Percentiles rank a stretch among this genome's conserved stretches.
phyloP scores from a whole-genome alignment of 2,797 vertebrate species.

The Gallinago nigripennis region DNA sequence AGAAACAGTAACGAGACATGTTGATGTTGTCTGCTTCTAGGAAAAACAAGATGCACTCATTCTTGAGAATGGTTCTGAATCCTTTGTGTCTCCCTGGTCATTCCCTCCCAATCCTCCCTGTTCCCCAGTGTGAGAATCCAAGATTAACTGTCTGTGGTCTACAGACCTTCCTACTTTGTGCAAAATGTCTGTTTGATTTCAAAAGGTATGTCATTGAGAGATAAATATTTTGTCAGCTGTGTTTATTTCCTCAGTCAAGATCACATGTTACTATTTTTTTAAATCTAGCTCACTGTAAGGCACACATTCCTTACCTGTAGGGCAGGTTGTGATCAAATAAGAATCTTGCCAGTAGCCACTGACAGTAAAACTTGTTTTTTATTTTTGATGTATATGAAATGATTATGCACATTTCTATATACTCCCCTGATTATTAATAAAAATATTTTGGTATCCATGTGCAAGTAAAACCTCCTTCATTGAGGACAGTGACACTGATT shows the following conservation, averaged over 20 bases:
- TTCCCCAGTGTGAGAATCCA: background rate
- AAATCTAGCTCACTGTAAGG: background rate
- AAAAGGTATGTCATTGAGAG: background rate
- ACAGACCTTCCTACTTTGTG: background rate
- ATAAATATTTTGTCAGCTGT: slow-evolving; percentile 17
- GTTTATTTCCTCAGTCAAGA: background rate
- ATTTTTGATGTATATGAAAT: background rate
- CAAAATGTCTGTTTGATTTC: background rate
- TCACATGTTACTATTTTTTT: background rate
- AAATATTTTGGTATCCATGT: background rate
- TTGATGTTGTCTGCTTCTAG: background rate
- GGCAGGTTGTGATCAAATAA: background rate
- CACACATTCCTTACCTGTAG: background rate
- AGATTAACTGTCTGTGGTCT: background rate
- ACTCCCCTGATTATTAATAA: background rate
- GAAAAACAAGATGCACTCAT: background rate
- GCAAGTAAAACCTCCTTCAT: background rate
- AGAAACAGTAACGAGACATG: background rate
- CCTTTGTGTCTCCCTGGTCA: background rate
- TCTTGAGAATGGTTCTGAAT: background rate
- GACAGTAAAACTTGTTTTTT: background rate
- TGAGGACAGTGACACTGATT: background rate
- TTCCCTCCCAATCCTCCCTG: background rate
- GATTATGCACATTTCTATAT: background rate
- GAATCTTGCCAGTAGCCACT: background rate